Percentiles rank a stretch among this genome's conserved stretches.
Evolutionary conservation across 2,797 vertebrate genomes (phyloP).

Genomic region (Poeciliopsis infans): DNA sequence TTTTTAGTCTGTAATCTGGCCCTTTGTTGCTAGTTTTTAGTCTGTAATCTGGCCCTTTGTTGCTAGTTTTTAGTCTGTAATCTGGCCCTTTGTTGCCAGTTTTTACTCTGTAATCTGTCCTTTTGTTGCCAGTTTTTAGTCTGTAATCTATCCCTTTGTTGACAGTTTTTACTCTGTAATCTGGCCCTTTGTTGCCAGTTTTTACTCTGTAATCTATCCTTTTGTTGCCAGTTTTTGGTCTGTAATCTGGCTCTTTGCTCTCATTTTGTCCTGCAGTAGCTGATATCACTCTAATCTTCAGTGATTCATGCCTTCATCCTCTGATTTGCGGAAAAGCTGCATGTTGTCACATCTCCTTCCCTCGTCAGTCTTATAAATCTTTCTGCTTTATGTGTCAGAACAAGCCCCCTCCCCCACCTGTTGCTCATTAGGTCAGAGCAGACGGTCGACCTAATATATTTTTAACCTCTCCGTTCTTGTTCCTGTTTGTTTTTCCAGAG

Average conservation of each 20-base stretch:
- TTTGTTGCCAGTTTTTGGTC: conserved; percentile 34
- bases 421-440: conserved; percentile 69
- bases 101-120: too few species aligned
- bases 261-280: conserved; percentile 64
- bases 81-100: too few species aligned
- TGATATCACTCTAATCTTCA: conserved; percentile 65
- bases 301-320: conserved; percentile 54
- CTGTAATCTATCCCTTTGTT: too few species aligned
- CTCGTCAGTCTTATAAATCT: conserved; percentile 48
- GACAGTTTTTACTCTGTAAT: too few species aligned
- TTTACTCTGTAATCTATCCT: conserved; percentile 8
- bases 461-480: conserved; percentile 81
- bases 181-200: too few species aligned
- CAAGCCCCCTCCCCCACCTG: conserved; percentile 19
- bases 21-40: too few species aligned
- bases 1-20: too few species aligned
- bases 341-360: conserved; percentile 61
- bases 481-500: conserved; percentile 85
- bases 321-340: conserved; percentile 72
- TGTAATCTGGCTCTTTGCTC: conserved; percentile 45
- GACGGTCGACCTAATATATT: conserved; percentile 63
- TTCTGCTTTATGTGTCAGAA: conserved; percentile 57
- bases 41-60: too few species aligned
- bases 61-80: too few species aligned
- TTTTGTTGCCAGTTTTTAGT: too few species aligned